phyloP scores from a whole-genome alignment of 2,113 vertebrate species.

The Chaetura pelagica region DNA sequence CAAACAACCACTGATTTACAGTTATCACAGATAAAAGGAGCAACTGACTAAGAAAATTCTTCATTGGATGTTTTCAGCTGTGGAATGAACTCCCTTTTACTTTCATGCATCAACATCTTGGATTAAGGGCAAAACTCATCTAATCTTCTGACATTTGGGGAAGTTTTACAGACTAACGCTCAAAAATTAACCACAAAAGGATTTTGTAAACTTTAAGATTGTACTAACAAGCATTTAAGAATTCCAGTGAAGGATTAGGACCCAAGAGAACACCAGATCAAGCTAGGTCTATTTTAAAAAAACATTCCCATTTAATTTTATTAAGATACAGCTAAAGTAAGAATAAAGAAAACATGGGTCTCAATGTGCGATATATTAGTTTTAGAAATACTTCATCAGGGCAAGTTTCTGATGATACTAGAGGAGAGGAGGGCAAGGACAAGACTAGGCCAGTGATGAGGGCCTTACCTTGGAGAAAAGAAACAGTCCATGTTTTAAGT shows the following conservation, averaged over 20 bases:
- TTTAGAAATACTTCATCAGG: neutral
- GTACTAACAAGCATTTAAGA: slow-evolving; percentile 8
- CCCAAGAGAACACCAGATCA: neutral
- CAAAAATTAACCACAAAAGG: slow-evolving; percentile 29
- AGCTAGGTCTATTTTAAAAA: neutral
- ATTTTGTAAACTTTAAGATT: slow-evolving; percentile 4
- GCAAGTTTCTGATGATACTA: neutral
- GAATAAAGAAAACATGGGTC: neutral
- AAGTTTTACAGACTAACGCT: neutral
- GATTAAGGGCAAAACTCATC: neutral
- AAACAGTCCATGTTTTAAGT: neutral
- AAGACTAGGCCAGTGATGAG: neutral
- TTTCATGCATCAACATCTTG: neutral
- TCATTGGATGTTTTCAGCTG: neutral
- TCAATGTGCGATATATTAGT: neutral
- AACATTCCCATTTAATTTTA: neutral
- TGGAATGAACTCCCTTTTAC: slow-evolving; percentile 19
- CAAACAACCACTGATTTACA: neutral
- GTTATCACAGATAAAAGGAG: neutral
- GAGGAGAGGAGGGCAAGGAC: neutral
- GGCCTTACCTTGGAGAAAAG: neutral
- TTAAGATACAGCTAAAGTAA: neutral
- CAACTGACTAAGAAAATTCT: neutral
- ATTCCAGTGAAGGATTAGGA: neutral
- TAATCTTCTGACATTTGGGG: neutral